These are phyloP conservation scores for Drosophila prostipennis DNA, from an alignment of 2,888 invertebrate species.

Conservation along the genomic window DNA sequence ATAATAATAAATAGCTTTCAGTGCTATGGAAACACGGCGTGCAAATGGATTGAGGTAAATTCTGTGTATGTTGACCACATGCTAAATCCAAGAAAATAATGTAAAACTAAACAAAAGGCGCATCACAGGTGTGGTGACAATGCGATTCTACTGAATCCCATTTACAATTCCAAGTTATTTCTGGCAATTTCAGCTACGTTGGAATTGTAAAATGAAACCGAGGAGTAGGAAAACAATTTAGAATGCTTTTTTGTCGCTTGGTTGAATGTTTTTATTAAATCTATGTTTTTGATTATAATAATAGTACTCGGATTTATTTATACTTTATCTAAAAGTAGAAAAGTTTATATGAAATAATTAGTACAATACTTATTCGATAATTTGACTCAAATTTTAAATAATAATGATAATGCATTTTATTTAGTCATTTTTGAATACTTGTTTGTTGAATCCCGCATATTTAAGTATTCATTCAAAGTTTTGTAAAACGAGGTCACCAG, in stretches of 20 bases:
- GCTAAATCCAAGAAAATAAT: slow-evolving; percentile 26
- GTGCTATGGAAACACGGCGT: slow-evolving; percentile 4
- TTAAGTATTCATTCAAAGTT: not conserved
- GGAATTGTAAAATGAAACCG: not conserved
- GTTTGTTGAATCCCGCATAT: no score
- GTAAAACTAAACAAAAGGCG: slow-evolving; percentile 15
- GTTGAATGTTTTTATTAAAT: not conserved
- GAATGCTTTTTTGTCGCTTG: not conserved
- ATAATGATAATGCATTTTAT: no score
- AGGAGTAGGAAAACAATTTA: not conserved
- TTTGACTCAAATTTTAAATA: no score
- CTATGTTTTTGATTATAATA: not conserved
- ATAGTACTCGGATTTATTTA: no score
- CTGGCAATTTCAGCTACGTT: no score
- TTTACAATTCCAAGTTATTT: not conserved
- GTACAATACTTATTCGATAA: no score
- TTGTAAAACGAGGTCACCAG: not conserved
- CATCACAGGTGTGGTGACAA: slow-evolving; percentile 24
- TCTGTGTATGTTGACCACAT: not conserved
- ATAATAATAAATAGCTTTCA: slow-evolving; percentile 39
- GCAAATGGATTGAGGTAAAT: not conserved
- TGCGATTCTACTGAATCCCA: slow-evolving; percentile 2
- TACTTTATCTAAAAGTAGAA: no score
- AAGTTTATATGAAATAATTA: no score
- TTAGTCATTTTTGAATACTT: no score